Evolutionary conservation across 2,113 vertebrate genomes (phyloP).

Genomic region (Pseudorasbora parva): DNA sequence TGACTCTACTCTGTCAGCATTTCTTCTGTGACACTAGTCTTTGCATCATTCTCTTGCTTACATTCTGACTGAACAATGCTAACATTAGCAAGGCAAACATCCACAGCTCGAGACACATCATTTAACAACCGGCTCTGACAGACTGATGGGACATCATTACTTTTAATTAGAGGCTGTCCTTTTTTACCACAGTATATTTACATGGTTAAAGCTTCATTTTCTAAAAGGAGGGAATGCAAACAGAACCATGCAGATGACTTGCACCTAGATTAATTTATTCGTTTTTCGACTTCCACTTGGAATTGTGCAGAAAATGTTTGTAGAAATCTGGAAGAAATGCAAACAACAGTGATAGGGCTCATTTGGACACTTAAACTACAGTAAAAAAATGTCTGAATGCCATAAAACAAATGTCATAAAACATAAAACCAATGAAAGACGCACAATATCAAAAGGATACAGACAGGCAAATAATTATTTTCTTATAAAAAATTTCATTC

Average conservation of each 20-base stretch:
- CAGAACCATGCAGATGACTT: background rate
- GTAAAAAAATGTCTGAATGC: background rate
- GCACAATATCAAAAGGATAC: no score
- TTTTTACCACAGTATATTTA: constrained; percentile 21
- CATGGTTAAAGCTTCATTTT: background rate
- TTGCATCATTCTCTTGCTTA: constrained; percentile 4
- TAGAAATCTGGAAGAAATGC: background rate
- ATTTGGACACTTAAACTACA: background rate
- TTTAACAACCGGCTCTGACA: constrained; percentile 7
- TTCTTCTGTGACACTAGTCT: background rate
- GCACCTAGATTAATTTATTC: background rate
- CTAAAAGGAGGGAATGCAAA: constrained; percentile 4
- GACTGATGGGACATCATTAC: background rate
- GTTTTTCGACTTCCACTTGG: background rate
- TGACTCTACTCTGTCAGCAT: background rate
- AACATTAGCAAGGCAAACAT: constrained; percentile 26
- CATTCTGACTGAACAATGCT: background rate
- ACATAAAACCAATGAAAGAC: no score
- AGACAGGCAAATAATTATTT: no score
- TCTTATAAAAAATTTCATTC: no score
- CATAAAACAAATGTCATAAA: no score
- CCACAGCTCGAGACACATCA: constrained; percentile 6
- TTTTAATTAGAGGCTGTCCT: background rate
- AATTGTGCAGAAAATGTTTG: background rate
- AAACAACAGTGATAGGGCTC: background rate